Evolutionary conservation across 2,113 vertebrate species (phyloP), one percentile per base, ranked within the genome.

Genomic region (Bettongia penicillata): DNA sequence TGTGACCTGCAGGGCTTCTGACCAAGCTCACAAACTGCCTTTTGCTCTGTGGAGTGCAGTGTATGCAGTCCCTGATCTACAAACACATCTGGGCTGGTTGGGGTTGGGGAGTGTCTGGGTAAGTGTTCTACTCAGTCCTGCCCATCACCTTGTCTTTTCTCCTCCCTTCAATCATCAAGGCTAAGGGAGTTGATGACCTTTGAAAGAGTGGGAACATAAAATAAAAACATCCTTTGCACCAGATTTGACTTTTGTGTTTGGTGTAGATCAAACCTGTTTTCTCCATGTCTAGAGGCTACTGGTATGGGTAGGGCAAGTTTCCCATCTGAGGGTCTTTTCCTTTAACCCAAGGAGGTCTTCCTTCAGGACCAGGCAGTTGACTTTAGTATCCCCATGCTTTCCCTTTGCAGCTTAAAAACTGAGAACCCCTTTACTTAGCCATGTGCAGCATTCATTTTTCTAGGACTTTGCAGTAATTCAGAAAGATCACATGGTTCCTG

Each of bases 171-270:
- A 90, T 90, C 94, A 52, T 48, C 53, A 37, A 90, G 57, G 90
- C n/a, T 55, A 53, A 91, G 91, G 89, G 91, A 95, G 50, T 25
- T 51, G 52, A 9, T 52, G 57, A 51, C 89, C 43, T 96, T 92
- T 61, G 51, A 92, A 55, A 90, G 53, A 90, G 51, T 19, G 89
- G 96, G 95, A 94, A 95, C 84, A 96, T 91, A 52, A 95, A 96
- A 96, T 94, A 94, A 95, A 97, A 96, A 92, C 52, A 77, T 93
- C 93, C 93, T 96, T 94, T 95, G 91, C 94, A 95, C 84, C 43
- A 94, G 52, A 77, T 95, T 53, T 95, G 94, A 50, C 51, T 95
- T 93, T 49, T 55, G 90, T 94, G 68, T 96, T 91, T 97, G 89
- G 28, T 53, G 68, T 84, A 43, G 68, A n/a, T 84, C 48, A 91